phyloP scores from a whole-genome alignment of 2,888 invertebrate genomes.

The Fragum sueziense region DNA sequence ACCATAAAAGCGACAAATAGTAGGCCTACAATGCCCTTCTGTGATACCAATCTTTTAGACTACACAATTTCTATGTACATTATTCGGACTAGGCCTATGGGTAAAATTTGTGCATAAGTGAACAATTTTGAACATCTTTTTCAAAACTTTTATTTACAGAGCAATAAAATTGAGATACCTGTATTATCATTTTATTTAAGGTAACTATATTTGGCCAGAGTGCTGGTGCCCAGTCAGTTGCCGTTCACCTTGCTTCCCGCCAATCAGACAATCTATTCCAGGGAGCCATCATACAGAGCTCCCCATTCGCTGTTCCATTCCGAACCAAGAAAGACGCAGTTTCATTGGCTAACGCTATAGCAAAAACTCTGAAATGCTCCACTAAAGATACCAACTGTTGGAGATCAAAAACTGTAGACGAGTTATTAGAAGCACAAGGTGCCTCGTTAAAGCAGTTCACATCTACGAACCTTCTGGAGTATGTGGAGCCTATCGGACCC shows the following conservation, averaged over 20 bases:
- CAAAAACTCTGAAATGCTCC: conserved; percentile 59
- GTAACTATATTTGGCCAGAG: conserved; percentile 71
- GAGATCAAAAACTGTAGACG: conserved; percentile 59
- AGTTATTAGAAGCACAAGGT: conserved; percentile 68
- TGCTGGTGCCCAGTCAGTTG: conserved; percentile 69
- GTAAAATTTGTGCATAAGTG: too few species aligned
- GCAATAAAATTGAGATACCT: too few species aligned
- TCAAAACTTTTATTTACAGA: too few species aligned
- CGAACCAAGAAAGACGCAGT: conserved; percentile 64
- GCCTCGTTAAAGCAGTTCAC: conserved; percentile 56
- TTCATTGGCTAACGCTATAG: conserved; percentile 54
- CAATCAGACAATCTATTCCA: conserved; percentile 59
- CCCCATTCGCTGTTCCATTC: conserved; percentile 66
- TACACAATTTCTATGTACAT: too few species aligned
- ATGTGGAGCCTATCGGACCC: conserved; percentile 74
- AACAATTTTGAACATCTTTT: too few species aligned
- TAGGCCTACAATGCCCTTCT: too few species aligned
- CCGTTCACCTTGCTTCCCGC: conserved; percentile 63
- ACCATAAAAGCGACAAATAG: too few species aligned
- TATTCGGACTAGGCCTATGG: too few species aligned
- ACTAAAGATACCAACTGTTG: conserved; percentile 64
- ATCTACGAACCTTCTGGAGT: conserved; percentile 68
- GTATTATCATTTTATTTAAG: too few species aligned
- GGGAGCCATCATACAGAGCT: conserved; percentile 64
- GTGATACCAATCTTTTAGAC: too few species aligned